Percentiles rank a stretch among this genome's conserved stretches.
Conservation (phyloP, 2,113 vertebrate genomes). For the Etheostoma cragini region DNA sequence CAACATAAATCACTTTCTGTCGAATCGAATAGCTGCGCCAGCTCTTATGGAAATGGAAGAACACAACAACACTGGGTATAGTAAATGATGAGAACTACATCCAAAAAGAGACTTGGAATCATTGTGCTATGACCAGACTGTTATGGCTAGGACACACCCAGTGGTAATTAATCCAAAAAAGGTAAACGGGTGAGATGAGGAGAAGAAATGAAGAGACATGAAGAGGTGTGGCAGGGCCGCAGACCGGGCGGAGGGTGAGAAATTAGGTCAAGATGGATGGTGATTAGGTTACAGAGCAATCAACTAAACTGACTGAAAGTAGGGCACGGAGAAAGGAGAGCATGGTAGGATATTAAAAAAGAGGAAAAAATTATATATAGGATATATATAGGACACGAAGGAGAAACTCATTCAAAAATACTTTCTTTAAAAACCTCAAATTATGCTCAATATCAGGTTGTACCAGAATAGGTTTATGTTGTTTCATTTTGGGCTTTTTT, state of each 20-base stretch:
- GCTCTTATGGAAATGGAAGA: no score
- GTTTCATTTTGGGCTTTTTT: no score
- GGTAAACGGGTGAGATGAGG: not conserved
- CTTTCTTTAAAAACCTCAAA: no score
- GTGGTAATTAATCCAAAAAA: not conserved
- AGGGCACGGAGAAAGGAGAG: conserved; percentile 11
- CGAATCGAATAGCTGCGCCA: no score
- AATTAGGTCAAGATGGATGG: not conserved
- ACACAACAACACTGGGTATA: not conserved
- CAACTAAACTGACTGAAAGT: conserved; percentile 4
- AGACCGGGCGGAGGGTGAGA: not conserved
- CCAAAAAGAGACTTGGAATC: not conserved
- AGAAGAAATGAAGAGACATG: not conserved
- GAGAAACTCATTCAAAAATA: not conserved
- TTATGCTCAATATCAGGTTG: no score
- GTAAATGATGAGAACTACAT: not conserved
- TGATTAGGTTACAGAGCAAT: not conserved
- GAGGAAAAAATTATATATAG: not conserved
- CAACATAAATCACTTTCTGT: no score
- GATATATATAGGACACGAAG: not conserved
- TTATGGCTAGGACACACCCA: not conserved
- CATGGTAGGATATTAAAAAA: conserved; percentile 3
- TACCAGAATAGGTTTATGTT: no score
- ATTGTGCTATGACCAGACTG: no score
- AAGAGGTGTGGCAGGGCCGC: not conserved